phyloP scores from a whole-genome alignment of 2,888 invertebrate genomes.

The Aricia artaxerxes region DNA sequence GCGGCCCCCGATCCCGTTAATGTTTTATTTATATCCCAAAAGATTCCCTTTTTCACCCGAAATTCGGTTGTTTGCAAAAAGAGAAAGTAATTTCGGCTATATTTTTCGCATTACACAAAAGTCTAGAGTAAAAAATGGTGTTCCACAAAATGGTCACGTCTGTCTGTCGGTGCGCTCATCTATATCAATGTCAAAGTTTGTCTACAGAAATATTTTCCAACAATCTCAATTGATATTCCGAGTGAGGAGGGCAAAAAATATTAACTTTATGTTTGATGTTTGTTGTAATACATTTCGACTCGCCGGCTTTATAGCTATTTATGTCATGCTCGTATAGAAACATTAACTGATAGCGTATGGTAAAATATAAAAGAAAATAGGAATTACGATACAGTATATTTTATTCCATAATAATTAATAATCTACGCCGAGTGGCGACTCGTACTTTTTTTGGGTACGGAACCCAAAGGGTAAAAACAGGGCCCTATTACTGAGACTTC shows the following conservation, averaged over 20 bases:
- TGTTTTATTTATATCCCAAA: constrained; percentile 11
- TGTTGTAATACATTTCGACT: not conserved
- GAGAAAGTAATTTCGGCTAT: constrained; percentile 15
- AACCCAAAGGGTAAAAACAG: too few relatives aligned
- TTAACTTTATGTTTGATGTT: constrained; percentile 6
- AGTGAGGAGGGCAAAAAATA: constrained; percentile 15
- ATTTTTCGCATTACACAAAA: constrained; percentile 8
- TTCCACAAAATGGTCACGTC: constrained; percentile 30
- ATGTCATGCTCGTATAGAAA: not conserved
- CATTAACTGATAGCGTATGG: not conserved
- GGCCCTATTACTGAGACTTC: too few relatives aligned
- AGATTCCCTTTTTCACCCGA: not conserved
- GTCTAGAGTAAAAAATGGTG: constrained; percentile 19
- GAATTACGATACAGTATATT: too few relatives aligned
- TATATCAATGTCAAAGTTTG: constrained; percentile 30
- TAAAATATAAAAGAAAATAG: too few relatives aligned
- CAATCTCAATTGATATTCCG: constrained; percentile 29
- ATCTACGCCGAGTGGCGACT: too few relatives aligned
- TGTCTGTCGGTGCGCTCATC: constrained; percentile 20
- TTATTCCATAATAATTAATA: too few relatives aligned
- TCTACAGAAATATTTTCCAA: constrained; percentile 20
- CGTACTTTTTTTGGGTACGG: too few relatives aligned
- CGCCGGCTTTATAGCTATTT: not conserved
- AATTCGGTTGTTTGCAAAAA: constrained; percentile 1
- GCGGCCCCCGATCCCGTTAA: not conserved